Evolutionary conservation across 2,888 invertebrate species (phyloP).

Genomic region (Diachrysia chrysitis): DNA sequence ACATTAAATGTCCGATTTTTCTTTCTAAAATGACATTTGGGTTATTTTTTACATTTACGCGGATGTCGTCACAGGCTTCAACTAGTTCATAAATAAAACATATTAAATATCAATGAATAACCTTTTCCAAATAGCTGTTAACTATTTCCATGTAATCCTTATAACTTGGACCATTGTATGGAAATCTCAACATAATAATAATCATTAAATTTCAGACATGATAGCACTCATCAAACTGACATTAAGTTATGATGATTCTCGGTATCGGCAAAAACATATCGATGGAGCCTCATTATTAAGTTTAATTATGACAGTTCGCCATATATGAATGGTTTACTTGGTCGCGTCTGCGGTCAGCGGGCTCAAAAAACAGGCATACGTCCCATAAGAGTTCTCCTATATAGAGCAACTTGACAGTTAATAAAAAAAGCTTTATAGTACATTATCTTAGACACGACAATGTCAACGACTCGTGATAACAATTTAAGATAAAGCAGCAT

Average conservation of each 20-base stretch:
- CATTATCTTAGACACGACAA: conserved; percentile 69
- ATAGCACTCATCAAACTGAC: conserved; percentile 74
- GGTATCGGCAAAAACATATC: conserved; percentile 80
- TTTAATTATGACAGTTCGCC: conserved; percentile 89
- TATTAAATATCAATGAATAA: not conserved
- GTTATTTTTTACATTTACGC: too few relatives aligned
- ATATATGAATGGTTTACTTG: conserved; percentile 84
- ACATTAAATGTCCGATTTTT: too few relatives aligned
- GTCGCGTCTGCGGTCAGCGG: conserved; percentile 68
- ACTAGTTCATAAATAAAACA: not conserved
- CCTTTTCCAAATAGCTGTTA: conserved; percentile 15
- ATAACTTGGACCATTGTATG: conserved; percentile 65
- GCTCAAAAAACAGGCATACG: conserved; percentile 76
- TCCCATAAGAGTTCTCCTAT: conserved; percentile 73
- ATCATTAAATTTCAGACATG: conserved; percentile 69
- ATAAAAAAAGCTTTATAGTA: conserved; percentile 75
- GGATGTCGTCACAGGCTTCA: not conserved
- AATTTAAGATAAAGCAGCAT: conserved; percentile 58
- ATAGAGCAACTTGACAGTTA: conserved; percentile 76
- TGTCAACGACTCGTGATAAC: conserved; percentile 70
- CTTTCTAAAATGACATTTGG: not conserved
- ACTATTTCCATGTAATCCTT: conserved; percentile 49
- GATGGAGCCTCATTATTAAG: conserved; percentile 82
- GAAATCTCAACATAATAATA: conserved; percentile 61
- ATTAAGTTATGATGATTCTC: conserved; percentile 84